Evolutionary conservation across 2,113 vertebrate species (phyloP), one percentile per base, ranked within the genome.

Genomic region (Leptobrachium leishanense): DNA sequence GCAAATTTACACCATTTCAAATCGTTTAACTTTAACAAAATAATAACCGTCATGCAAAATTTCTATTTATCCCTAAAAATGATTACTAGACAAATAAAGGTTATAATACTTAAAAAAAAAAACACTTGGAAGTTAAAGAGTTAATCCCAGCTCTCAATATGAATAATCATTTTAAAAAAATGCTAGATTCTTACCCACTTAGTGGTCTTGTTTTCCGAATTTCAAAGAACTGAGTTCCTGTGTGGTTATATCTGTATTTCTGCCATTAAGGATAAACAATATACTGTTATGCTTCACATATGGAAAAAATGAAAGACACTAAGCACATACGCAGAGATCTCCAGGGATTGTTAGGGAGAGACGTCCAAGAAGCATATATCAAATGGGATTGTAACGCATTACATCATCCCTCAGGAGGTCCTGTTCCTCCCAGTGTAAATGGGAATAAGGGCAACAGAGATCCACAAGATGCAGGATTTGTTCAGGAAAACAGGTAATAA

Each of bases 141-240:
- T 31, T 31, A 31, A 31, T 31, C 20, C 20, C 20, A 31, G 20
- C 20, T 31, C 20, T 31, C 20, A 31, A 31, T 31, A 31, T 31
- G 20, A 31, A 31, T 31, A 31, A 31, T 31, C 20, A 31, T 31
- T 31, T 31, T 31, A 31, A 31, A 50, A 50, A 75, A 65, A 54
- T 69, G 70, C 3, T 6, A 1, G 65, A 13, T 42, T 79, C 96
- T 94, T 88, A 99, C 97, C 97, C 97, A 83, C 95, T 96, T 43
- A 99, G 87, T 42, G 97, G 97, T 85, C 97, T 94, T 82, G 89
- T 95, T 92, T 99, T 99, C 88, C 95, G 96, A 84, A 99, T 97
- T 88, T 99, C 97, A 59, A 98, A 99, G 93, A 99, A 98, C 87
- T 99, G 97, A 15, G 96, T 99, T 88, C 97, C 97, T 0, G 97